Evolutionary conservation across 2,113 vertebrate genomes (phyloP), one percentile per base, ranked within the genome.

Genomic region (Halcyon senegalensis): DNA sequence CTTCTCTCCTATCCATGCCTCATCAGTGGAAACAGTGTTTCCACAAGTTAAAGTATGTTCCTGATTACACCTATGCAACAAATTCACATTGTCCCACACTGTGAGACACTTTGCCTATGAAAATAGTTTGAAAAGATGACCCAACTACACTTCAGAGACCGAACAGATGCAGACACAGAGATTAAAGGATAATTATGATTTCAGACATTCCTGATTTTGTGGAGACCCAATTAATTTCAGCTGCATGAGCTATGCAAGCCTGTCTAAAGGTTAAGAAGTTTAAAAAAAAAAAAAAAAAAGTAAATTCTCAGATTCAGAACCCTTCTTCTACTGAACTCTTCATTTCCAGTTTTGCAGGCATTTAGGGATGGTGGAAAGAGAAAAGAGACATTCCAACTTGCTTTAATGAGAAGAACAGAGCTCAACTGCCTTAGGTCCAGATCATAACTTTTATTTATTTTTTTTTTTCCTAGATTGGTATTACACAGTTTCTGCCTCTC

Each of bases 391-490:
- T 85, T 85, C n/a, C 37, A 69, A 1, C 33, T 43, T 55, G 24
- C 41, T 74, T 74, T 80, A 90, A 88, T 62, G 63, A 85, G 89
- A 91, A 90, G 59, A 39, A 90, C 33, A 73, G 70, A 95, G 30
- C 35, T 76, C 20, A 66, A 2, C 21, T 0, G 9, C 79, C 55
- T 86, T 46, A 88, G 51, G 53, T 10, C 33, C 33, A 87, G 39
- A 85, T 48, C 35, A 90, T 37, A 76, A 82, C 73, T 93, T 79
- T 64, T 85, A 94, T 78, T 48, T 27, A 2, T 24, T 46, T 19
- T 51, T 41, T 46, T 51, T 58, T 41, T 46, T 31, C 24, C 44
- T 66, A 8, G 37, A 24, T 8, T 50, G 7, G 15, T 84, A 51
- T 44, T 73, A 77, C 43, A 75, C 15, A 82, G 21, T 50, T 73